Evolutionary conservation across 2,797 vertebrate species (phyloP).

Genomic region (Pseudomugil gertrudae): DNA sequence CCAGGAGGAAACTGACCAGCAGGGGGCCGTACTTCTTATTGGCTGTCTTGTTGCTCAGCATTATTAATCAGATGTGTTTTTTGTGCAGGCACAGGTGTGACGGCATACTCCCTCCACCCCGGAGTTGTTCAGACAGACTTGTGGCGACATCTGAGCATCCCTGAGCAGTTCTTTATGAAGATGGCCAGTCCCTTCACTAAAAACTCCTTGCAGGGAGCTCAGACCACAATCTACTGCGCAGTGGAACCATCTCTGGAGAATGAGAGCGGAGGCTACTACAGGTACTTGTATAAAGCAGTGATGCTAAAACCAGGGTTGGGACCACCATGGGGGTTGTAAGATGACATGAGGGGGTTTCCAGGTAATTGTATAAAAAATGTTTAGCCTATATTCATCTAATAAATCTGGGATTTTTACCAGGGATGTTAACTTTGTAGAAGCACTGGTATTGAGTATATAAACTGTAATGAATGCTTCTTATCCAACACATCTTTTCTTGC

Average conservation of each 20-base stretch:
- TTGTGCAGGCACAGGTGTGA: slow-evolving; percentile 86
- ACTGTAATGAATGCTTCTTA: not conserved
- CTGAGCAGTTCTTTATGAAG: slow-evolving; percentile 74
- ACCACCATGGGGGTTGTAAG: too few relatives aligned
- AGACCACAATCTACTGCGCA: slow-evolving; percentile 90
- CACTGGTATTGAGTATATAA: not conserved
- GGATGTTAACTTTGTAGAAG: too few relatives aligned
- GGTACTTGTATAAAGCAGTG: slow-evolving; percentile 69
- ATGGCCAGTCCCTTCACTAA: slow-evolving; percentile 83
- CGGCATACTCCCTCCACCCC: slow-evolving; percentile 87
- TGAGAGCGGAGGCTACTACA: slow-evolving; percentile 91
- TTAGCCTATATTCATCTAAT: too few relatives aligned
- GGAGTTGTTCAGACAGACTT: slow-evolving; percentile 88
- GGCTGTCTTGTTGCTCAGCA: too few relatives aligned
- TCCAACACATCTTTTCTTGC: slow-evolving; percentile 6
- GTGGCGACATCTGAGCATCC: slow-evolving; percentile 79
- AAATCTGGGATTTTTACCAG: too few relatives aligned
- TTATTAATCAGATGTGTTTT: not conserved
- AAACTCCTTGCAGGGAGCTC: slow-evolving; percentile 87
- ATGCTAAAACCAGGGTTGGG: too few relatives aligned
- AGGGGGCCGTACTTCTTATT: not conserved
- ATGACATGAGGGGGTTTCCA: too few relatives aligned
- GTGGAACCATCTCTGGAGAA: slow-evolving; percentile 86
- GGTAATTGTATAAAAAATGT: too few relatives aligned
- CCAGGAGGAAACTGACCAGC: not conserved